These are phyloP conservation scores for Borostomias antarcticus DNA, from an alignment of 2,797 vertebrate species.

Conservation along the genomic window DNA sequence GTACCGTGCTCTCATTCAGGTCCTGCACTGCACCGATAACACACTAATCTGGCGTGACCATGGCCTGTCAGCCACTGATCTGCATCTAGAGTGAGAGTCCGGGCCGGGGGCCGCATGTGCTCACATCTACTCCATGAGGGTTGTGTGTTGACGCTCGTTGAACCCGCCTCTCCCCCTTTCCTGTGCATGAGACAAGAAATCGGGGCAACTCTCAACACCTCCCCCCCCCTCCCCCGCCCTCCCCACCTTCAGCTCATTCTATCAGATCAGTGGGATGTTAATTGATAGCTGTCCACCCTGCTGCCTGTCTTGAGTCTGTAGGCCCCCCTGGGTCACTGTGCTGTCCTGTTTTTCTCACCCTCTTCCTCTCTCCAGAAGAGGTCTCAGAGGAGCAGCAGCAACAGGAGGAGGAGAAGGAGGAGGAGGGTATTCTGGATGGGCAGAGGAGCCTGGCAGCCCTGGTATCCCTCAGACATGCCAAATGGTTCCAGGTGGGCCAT, in stretches of 20 bases:
- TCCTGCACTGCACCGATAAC: conserved; percentile 54
- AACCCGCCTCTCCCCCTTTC: conserved; percentile 3
- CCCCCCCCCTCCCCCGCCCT: background rate
- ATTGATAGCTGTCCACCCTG: conserved; percentile 52
- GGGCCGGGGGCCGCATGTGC: conserved; percentile 48
- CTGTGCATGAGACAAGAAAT: conserved; percentile 54
- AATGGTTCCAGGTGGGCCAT: conserved; percentile 96
- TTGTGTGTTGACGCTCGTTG: conserved; percentile 22
- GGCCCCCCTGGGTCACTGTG: conserved; percentile 80
- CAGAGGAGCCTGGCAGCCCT: conserved; percentile 89
- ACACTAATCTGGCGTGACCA: conserved; percentile 58
- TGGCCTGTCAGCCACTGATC: conserved; percentile 60
- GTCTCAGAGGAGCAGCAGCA: conserved; percentile 74
- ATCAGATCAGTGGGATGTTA: conserved; percentile 69
- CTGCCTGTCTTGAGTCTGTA: conserved; percentile 51
- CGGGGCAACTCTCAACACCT: conserved; percentile 36
- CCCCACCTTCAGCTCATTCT: conserved; percentile 37
- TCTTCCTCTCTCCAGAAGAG: conserved; percentile 83
- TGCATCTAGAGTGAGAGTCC: conserved; percentile 59
- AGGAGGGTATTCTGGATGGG: conserved; percentile 86
- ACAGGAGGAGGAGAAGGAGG: conserved; percentile 5
- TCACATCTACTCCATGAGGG: conserved; percentile 49
- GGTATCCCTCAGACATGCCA: conserved; percentile 90
- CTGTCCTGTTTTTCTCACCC: conserved; percentile 77
- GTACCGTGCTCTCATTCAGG: conserved; percentile 64